Evolutionary conservation across 2,797 vertebrate genomes (phyloP).

Genomic region (Halcyon badia): DNA sequence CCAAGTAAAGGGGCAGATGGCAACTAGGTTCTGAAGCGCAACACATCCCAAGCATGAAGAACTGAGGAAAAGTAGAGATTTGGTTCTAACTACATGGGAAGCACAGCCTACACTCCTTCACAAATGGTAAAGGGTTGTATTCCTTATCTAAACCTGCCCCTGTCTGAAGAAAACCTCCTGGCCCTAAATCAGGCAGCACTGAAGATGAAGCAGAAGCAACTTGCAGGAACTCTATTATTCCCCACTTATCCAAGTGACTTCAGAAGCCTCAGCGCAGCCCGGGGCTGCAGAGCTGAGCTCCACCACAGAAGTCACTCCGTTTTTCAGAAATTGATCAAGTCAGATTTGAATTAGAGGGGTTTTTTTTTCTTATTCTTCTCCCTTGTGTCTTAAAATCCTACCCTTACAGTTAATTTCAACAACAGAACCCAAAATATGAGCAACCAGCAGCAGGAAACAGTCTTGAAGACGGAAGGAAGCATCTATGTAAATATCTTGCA

Average conservation of each 20-base stretch:
- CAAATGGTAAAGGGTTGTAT: rapidly evolving
- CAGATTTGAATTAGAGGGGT: not conserved
- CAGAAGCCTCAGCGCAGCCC: rapidly evolving
- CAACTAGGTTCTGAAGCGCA: not conserved
- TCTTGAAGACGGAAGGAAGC: not conserved
- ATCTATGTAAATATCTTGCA: not conserved
- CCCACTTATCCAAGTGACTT: not conserved
- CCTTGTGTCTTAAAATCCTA: not conserved
- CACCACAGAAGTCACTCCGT: not conserved
- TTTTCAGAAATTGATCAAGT: not conserved
- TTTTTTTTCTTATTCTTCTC: not conserved
- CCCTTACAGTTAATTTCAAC: not conserved
- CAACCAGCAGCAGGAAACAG: not conserved
- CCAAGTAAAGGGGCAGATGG: not conserved
- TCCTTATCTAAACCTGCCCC: not conserved
- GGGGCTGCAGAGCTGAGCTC: not conserved
- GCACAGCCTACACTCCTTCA: not conserved
- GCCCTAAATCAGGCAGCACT: not conserved
- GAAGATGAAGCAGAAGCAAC: not conserved
- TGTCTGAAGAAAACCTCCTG: not conserved
- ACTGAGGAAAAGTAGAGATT: not conserved
- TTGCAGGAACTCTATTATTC: not conserved
- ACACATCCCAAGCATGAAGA: rapidly evolving
- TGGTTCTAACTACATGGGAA: not conserved
- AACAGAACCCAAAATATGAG: not conserved